Percentiles rank a stretch among this genome's conserved stretches.
Evolutionary conservation across 2,113 vertebrate genomes (phyloP).

Genomic region (Alexandromys fortis): DNA sequence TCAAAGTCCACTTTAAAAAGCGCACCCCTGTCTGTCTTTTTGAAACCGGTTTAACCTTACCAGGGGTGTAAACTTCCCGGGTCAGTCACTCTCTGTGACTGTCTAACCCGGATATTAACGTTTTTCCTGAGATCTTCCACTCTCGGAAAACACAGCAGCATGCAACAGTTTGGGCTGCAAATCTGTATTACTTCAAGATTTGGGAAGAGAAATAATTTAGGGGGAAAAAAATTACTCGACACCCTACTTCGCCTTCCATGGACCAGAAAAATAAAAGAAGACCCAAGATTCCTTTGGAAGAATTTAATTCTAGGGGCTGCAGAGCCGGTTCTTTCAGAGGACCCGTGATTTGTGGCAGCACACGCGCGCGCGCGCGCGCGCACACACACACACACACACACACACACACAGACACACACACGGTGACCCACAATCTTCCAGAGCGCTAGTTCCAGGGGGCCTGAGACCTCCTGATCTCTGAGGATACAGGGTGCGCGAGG

Average conservation of each 20-base stretch:
- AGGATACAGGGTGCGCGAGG: neutral
- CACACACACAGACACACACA: too few species aligned
- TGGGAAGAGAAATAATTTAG: neutral
- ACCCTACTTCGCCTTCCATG: neutral
- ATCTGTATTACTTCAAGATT: neutral
- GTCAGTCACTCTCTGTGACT: neutral
- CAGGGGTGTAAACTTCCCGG: neutral
- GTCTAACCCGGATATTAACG: neutral
- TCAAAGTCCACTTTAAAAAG: neutral
- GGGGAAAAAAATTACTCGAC: neutral
- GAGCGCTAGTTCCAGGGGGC: neutral
- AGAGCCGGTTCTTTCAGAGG: neutral
- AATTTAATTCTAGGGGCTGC: neutral
- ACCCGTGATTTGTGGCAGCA: neutral
- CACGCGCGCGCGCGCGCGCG: accelerated
- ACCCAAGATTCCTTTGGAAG: neutral
- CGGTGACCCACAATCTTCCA: neutral
- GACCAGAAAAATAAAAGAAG: neutral
- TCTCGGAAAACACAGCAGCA: neutral
- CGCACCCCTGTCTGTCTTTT: neutral
- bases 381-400: too few species aligned
- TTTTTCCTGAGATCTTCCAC: neutral
- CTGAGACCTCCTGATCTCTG: neutral
- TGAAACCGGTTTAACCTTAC: neutral
- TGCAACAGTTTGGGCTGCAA: neutral